phyloP scores from a whole-genome alignment of 2,888 invertebrate species.

The Erebia palarica region DNA sequence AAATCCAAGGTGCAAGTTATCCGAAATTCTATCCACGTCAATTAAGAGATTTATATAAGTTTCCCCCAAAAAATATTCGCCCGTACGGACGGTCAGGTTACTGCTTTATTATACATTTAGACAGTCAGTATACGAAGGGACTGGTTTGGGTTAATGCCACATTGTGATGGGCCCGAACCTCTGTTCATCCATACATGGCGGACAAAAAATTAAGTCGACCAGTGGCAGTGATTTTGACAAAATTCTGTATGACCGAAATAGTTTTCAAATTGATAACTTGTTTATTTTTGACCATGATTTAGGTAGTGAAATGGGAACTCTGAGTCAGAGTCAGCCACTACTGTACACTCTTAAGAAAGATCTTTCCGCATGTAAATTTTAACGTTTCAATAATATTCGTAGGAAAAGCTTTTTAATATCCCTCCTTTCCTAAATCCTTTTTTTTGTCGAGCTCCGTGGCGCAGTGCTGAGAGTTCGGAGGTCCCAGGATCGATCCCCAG shows the following conservation, averaged over 20 bases:
- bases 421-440: too few relatives aligned
- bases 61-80: conserved; percentile 36
- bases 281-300: neutral
- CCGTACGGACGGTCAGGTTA: conserved; percentile 35
- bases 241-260: conserved; percentile 24
- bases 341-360: too few relatives aligned
- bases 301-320: neutral
- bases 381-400: too few relatives aligned
- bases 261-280: neutral
- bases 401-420: too few relatives aligned
- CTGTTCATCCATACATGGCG: conserved; percentile 28
- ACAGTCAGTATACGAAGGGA: conserved; percentile 33
- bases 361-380: too few relatives aligned
- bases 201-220: conserved; percentile 24
- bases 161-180: conserved; percentile 28
- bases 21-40: conserved; percentile 38
- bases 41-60: conserved; percentile 36
- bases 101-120: conserved; percentile 41
- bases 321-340: neutral
- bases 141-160: conserved; percentile 34
- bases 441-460: too few relatives aligned
- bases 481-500: too few relatives aligned
- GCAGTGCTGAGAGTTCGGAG: too few relatives aligned
- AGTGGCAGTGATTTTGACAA: conserved; percentile 26
- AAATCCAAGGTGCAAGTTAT: conserved; percentile 19